Conservation (phyloP, 2,797 vertebrate species). For the Silurus aristotelis region DNA sequence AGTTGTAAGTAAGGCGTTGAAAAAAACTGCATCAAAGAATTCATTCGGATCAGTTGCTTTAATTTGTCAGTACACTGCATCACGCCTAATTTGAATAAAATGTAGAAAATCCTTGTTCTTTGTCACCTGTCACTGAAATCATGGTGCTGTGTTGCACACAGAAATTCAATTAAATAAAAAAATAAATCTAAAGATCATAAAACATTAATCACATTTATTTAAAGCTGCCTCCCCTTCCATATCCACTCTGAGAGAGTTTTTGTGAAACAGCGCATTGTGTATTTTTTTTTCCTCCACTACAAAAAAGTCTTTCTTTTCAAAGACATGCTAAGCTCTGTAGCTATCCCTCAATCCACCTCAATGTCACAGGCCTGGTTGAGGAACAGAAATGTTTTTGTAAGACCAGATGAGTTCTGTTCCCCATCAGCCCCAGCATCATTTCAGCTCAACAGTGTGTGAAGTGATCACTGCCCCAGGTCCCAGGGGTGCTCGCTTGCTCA, state of each 20-base stretch:
- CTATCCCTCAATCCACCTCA: constrained; percentile 42
- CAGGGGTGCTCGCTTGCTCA: constrained; percentile 24
- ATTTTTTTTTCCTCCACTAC: neutral
- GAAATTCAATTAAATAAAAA: neutral
- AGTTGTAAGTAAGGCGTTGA: too few relatives aligned
- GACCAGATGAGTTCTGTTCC: constrained; percentile 49
- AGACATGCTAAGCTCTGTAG: constrained; percentile 36
- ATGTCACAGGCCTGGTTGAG: constrained; percentile 48
- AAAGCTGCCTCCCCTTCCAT: constrained; percentile 8
- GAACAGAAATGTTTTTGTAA: constrained; percentile 48
- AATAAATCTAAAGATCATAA: constrained; percentile 6
- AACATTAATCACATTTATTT: constrained; percentile 21
- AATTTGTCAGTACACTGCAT: neutral
- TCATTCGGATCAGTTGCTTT: neutral
- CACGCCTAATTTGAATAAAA: neutral
- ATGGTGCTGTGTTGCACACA: neutral
- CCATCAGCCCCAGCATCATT: constrained; percentile 48
- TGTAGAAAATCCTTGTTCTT: neutral
- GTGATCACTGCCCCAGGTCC: constrained; percentile 46
- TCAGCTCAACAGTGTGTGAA: constrained; percentile 49
- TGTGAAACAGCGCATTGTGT: constrained; percentile 18
- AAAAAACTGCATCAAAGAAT: neutral
- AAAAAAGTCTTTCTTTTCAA: constrained; percentile 29
- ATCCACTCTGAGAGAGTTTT: constrained; percentile 16
- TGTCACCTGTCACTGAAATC: neutral